Percentiles rank a stretch among this genome's conserved stretches.
Conservation (phyloP, 2,113 vertebrate species). For the Micronycteris hirsuta region DNA sequence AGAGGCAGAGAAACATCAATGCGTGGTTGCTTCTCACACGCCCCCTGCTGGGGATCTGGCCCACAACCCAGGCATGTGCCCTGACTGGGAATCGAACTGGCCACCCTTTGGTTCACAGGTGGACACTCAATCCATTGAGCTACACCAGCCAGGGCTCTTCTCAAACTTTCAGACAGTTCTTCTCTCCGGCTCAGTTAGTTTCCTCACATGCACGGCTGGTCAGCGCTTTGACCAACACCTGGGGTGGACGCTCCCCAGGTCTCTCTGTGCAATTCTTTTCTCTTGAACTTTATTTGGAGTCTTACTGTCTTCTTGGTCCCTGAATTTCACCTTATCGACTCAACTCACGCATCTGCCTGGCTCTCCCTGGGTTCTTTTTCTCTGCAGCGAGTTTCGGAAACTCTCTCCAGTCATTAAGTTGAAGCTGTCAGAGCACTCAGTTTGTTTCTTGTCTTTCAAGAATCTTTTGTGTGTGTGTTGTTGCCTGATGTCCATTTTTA, state of each 20-base stretch:
- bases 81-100: too few relatives aligned
- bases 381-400: neutral
- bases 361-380: neutral
- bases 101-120: too few relatives aligned
- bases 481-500: neutral
- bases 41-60: too few relatives aligned
- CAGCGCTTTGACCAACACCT: too few relatives aligned
- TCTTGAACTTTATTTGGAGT: neutral
- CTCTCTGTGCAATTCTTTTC: neutral
- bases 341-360: neutral
- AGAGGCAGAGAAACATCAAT: too few relatives aligned
- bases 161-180: neutral
- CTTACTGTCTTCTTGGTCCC: neutral
- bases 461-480: neutral
- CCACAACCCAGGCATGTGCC: too few relatives aligned
- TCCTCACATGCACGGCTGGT: neutral
- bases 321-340: neutral
- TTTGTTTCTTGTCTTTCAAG: neutral
- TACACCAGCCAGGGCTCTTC: too few relatives aligned
- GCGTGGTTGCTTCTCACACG: too few relatives aligned
- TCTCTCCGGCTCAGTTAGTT: neutral
- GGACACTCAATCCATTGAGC: too few relatives aligned
- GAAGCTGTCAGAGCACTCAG: too few relatives aligned
- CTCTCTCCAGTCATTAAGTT: neutral
- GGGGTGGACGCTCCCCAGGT: neutral